phyloP scores from a whole-genome alignment of 2,888 invertebrate genomes.

The Cheilosia scutellata region DNA sequence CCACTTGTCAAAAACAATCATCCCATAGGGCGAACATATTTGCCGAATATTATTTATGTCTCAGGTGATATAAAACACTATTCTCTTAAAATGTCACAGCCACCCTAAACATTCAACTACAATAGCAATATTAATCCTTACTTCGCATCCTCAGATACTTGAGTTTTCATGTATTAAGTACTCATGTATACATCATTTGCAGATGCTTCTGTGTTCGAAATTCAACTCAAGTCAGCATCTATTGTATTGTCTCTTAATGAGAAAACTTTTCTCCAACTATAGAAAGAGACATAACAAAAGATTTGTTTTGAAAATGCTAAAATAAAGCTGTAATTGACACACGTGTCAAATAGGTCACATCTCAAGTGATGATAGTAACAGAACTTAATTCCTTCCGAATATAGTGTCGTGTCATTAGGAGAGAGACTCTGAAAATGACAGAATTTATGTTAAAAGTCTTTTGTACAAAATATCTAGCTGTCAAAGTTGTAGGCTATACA shows the following conservation, averaged over 20 bases:
- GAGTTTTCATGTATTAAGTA: not conserved
- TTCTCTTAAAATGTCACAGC: too few species aligned
- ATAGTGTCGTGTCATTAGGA: too few species aligned
- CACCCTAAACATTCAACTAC: not conserved
- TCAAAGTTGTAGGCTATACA: too few species aligned
- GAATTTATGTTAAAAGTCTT: too few species aligned
- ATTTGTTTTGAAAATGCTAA: not conserved
- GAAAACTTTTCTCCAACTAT: conserved; percentile 42
- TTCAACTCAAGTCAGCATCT: conserved; percentile 6
- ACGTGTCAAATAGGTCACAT: conserved; percentile 46
- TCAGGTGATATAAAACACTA: conserved; percentile 15
- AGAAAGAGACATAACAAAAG: not conserved
- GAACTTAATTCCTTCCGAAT: too few species aligned
- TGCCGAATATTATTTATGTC: not conserved
- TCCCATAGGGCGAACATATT: too few species aligned
- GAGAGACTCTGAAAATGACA: too few species aligned
- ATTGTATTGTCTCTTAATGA: conserved; percentile 47
- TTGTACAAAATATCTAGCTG: too few species aligned
- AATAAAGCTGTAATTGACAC: conserved; percentile 62
- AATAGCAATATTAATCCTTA: conserved; percentile 19
- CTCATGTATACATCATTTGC: conserved; percentile 34
- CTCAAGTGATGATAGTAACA: not conserved
- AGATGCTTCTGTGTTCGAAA: conserved; percentile 22
- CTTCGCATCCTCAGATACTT: not conserved
- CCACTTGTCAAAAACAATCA: too few species aligned